phyloP scores from a whole-genome alignment of 92 coral and sea anemone genomes.

The Heteractis magnifica region DNA sequence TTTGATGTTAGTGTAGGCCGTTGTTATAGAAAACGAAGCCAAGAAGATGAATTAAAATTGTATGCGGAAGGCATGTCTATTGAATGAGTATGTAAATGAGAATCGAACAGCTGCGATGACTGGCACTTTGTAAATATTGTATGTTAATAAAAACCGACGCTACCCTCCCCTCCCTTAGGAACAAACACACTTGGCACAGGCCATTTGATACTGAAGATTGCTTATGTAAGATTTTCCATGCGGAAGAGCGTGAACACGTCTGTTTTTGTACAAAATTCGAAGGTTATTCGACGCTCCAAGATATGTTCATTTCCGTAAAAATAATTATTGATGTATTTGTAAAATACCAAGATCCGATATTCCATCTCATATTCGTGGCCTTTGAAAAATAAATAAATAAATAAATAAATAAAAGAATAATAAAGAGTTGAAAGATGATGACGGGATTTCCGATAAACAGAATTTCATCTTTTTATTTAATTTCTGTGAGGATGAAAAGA shows the following conservation, averaged over 20 bases:
- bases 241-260: neutral
- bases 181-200: neutral
- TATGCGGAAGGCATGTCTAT: constrained; percentile 28
- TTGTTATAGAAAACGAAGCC: constrained; percentile 79
- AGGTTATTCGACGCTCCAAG: neutral
- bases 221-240: too few species aligned
- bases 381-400: too few species aligned
- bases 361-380: too few species aligned
- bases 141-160: neutral
- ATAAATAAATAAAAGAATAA: too few species aligned
- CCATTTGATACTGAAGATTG: too few species aligned
- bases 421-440: too few species aligned
- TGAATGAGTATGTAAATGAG: constrained; percentile 5
- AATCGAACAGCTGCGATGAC: neutral
- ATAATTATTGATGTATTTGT: too few species aligned
- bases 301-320: too few species aligned
- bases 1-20: constrained; percentile 18
- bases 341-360: too few species aligned
- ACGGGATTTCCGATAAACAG: too few species aligned
- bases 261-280: neutral
- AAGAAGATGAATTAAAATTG: constrained; percentile 55
- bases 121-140: neutral
- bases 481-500: too few species aligned
- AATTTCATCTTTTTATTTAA: too few species aligned
- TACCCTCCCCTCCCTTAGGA: neutral